Evolutionary conservation across 2,888 invertebrate species (phyloP), one percentile per base, ranked within the genome.

Genomic region (Andrena minutula): DNA sequence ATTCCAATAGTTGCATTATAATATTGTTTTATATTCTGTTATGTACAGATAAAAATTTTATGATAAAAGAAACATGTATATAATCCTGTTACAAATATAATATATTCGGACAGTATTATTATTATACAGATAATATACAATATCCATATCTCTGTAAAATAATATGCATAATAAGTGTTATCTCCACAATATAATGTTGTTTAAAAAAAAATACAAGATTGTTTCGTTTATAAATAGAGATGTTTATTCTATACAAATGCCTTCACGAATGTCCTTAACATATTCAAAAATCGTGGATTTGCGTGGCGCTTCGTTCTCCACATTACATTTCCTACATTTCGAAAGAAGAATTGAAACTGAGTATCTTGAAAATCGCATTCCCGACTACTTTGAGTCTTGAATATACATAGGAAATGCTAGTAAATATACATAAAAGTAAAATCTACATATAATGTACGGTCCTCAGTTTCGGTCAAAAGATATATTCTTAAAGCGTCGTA

Each of bases 51-150:
- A n/a, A 0, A 56, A 26, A 26, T 56, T 56, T 56, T 56, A 56
- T 12, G 23, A 23, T 56, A 26, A 56, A 56, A 23, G 16, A 41
- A 51, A 20, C 28, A 32, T 75, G 20, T 79, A 49, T 56, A 60
- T 65, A 73, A 58, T 53, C 51, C 41, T 65, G 30, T 47, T 63
- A 30, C 23, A 16, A 68, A 41, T 60, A 20, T 58, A 56, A 65
- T 49, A 60, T 51, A 51, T 51, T 61, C 26, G n/a, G 12, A 35
- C 60, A 75, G 47, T 82, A 82, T 82, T 76, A 66, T 76, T 82
- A 76, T 82, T 76, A 66, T 76, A 58, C 23, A 35, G 12, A 65
- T 49, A 35, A 35, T 71, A 41, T 72, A 28, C 23, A 72, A 41
- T 41, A 41, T 41, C 41, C 16, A 47, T 4, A 63, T 32, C 7